Conservation (phyloP, 2,888 invertebrate species). For the Baronia brevicornis region DNA sequence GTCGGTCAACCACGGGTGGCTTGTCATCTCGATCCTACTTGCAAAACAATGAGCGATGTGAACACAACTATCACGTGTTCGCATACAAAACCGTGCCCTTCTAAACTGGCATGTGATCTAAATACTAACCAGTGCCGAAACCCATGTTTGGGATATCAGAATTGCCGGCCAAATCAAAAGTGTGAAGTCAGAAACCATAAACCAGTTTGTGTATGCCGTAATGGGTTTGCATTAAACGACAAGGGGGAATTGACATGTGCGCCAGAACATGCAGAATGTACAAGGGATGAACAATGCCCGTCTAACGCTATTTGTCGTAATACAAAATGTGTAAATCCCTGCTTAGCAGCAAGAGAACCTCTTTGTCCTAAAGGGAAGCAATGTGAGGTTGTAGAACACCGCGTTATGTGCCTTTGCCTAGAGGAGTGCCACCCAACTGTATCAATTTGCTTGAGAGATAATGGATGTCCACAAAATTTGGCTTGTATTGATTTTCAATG, state of each 20-base stretch:
- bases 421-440: slow-evolving; percentile 90
- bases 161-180: slow-evolving; percentile 87
- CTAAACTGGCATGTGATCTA: slow-evolving; percentile 82
- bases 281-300: slow-evolving; percentile 87
- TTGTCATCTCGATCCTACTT: slow-evolving; percentile 87
- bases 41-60: slow-evolving; percentile 78
- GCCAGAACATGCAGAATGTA: slow-evolving; percentile 87
- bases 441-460: slow-evolving; percentile 92
- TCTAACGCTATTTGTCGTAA: slow-evolving; percentile 89
- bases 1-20: slow-evolving; percentile 86
- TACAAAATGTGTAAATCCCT: slow-evolving; percentile 91
- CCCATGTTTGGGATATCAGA: slow-evolving; percentile 83
- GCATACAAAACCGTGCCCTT: slow-evolving; percentile 82
- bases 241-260: slow-evolving; percentile 91
- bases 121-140: slow-evolving; percentile 84
- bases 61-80: slow-evolving; percentile 79
- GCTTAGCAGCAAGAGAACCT: slow-evolving; percentile 78
- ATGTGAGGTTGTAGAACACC: slow-evolving; percentile 92
- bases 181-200: slow-evolving; percentile 91
- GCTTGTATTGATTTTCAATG: slow-evolving; percentile 93
- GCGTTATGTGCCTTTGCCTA: slow-evolving; percentile 89
- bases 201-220: slow-evolving; percentile 91
- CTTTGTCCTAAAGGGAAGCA: slow-evolving; percentile 88
- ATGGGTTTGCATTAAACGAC: slow-evolving; percentile 91
- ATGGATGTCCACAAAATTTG: slow-evolving; percentile 88